phyloP scores from a whole-genome alignment of 1,140 invertebrate genomes.

The Drosophila oshimai region DNA sequence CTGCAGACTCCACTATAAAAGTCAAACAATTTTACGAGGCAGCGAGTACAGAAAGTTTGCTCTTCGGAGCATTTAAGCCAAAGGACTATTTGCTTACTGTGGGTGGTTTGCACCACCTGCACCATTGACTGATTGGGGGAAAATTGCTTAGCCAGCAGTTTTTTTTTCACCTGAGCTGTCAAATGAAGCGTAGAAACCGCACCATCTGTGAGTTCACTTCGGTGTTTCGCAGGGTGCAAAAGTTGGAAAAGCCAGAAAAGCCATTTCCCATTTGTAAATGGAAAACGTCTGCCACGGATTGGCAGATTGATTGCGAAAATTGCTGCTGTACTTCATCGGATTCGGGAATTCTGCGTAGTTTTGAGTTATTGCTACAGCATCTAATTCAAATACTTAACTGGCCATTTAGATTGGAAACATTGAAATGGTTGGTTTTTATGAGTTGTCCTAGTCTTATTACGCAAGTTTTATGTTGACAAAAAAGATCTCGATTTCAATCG shows the following conservation, averaged over 20 bases:
- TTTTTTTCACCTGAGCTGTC: constrained; percentile 13
- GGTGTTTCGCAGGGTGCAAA: constrained; percentile 8
- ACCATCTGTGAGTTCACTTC: constrained; percentile 31
- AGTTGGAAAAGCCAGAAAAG: constrained; percentile 17
- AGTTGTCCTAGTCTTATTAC: background rate
- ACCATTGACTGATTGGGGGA: constrained; percentile 27
- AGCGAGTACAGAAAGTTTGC: constrained; percentile 38
- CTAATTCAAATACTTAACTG: background rate
- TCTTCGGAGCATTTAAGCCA: constrained; percentile 59
- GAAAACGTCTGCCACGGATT: constrained; percentile 45
- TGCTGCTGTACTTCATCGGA: background rate
- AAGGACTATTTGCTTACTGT: constrained; percentile 61
- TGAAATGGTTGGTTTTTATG: background rate
- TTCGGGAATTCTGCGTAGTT: background rate
- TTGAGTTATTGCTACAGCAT: constrained; percentile 4
- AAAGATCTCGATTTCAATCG: no score
- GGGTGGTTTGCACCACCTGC: background rate
- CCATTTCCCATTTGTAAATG: constrained; percentile 44
- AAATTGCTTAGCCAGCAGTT: constrained; percentile 21
- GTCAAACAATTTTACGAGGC: constrained; percentile 31
- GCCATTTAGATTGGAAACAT: background rate
- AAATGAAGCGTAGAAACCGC: constrained; percentile 67
- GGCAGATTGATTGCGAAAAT: constrained; percentile 48
- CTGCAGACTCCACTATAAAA: background rate
- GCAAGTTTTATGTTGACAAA: no score